Evolutionary conservation across 2,797 vertebrate species (phyloP), one percentile per base, ranked within the genome.

Genomic region (Aeoliscus strigatus): DNA sequence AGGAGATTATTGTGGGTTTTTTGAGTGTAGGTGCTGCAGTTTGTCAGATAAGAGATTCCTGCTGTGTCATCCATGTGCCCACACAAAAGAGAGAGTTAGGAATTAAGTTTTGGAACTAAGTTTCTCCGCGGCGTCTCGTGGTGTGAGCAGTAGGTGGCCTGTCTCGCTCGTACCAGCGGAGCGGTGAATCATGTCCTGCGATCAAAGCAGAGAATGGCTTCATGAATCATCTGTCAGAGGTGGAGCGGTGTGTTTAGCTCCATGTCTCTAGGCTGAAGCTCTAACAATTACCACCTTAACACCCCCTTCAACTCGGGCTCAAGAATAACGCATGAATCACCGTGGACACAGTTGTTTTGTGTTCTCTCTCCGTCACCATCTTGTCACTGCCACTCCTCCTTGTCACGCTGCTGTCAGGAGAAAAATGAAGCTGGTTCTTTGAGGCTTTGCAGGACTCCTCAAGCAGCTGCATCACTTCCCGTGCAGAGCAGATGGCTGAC

Each of bases 221-320:
- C 6, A 9, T 77, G 79, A 80, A 44, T 80, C 73, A 80, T 69
- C 60, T 7, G 6, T 73, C 66, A 51, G 35, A 35, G 40, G 60
- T 46, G 10, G 17, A 50, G 45, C 39, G 30, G 49, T 7, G 27
- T 46, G 41, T 67, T 81, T 72, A 75, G 74, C 75, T 72, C 61
- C 1, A 39, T 58, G 61, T 73, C 56, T 67, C 40, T 25, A 31
- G 39, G 33, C 43, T 65, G 40, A 67, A 52, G 27, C 65, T 61
- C 45, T 47, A 43, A 69, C 62, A 79, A 72, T 70, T 69, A 66
- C 34, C 62, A 33, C 41, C 43, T 25, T 39, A 21, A 65, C 50
- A 66, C 52, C 56, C 11, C 29, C 51, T 13, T 44, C 27, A 24
- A 29, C 18, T 40, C 44, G 42, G n/a, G n/a, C 45, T 34, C 11